Evolutionary conservation across 2,888 invertebrate genomes (phyloP).

Genomic region (Serrognathus titanus): DNA sequence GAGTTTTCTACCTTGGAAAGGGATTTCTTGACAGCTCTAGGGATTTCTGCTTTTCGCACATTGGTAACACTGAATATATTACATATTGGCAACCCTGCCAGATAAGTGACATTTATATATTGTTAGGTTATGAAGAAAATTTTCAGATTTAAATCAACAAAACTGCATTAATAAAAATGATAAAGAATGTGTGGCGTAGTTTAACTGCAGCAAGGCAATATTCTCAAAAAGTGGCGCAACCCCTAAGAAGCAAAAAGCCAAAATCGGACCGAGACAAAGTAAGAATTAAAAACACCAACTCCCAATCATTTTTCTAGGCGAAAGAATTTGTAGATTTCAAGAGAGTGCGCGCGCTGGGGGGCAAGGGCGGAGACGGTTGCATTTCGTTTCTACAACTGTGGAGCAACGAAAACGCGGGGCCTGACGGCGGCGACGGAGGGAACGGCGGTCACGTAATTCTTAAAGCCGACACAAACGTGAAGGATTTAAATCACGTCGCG

Average conservation of each 20-base stretch:
- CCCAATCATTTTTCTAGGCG: slow-evolving; percentile 26
- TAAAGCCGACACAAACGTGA: slow-evolving; percentile 64
- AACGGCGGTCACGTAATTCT: slow-evolving; percentile 93
- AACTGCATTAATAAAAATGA: neutral
- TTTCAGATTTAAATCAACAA: no score
- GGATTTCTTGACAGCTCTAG: no score
- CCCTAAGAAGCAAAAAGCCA: slow-evolving; percentile 49
- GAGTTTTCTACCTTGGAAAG: no score
- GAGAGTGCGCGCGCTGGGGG: slow-evolving; percentile 67
- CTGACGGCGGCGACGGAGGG: slow-evolving; percentile 96
- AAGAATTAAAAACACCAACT: slow-evolving; percentile 16
- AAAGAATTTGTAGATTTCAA: slow-evolving; percentile 68
- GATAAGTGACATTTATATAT: no score
- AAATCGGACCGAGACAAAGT: slow-evolving; percentile 50
- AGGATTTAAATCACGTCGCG: slow-evolving; percentile 66
- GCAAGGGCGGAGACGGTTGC: slow-evolving; percentile 91
- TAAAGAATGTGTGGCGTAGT: neutral
- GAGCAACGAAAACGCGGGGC: slow-evolving; percentile 86
- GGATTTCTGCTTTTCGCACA: no score
- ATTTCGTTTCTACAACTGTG: slow-evolving; percentile 81
- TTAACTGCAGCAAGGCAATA: neutral
- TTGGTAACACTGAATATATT: no score
- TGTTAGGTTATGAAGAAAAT: no score
- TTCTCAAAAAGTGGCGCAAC: slow-evolving; percentile 36
- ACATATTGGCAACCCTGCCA: no score